Conservation (phyloP, 2,113 vertebrate species). For the Gnathonemus longibarbis region DNA sequence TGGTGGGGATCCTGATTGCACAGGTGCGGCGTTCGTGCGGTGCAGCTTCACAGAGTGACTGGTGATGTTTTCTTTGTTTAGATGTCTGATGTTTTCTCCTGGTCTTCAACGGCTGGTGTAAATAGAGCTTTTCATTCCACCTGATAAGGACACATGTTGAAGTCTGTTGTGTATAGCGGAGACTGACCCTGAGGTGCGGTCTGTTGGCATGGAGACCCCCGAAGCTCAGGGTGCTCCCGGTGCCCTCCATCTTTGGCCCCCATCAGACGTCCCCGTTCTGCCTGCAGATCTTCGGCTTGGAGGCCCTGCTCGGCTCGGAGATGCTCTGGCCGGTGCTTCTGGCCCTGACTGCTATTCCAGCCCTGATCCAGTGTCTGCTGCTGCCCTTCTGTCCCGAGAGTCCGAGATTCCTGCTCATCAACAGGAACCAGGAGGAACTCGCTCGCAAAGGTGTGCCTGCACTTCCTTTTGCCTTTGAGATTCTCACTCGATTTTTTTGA, state of each 20-base stretch:
- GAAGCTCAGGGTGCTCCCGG: not conserved
- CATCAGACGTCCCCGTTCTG: not conserved
- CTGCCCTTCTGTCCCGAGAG: slow-evolving; percentile 68
- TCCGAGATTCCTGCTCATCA: slow-evolving; percentile 66
- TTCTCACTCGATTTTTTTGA: not conserved
- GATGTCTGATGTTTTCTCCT: not conserved
- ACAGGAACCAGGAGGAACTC: slow-evolving; percentile 63
- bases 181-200: not conserved
- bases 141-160: not conserved
- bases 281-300: slow-evolving; percentile 59
- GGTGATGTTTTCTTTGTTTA: not conserved
- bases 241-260: not conserved
- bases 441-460: slow-evolving; percentile 53
- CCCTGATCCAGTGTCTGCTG: slow-evolving; percentile 57
- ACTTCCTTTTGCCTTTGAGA: not conserved
- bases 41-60: not conserved
- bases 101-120: not conserved
- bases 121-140: not conserved
- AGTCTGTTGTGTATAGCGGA: not conserved
- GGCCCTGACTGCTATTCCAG: slow-evolving; percentile 54
- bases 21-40: slow-evolving; percentile 68
- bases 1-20: slow-evolving; percentile 86
- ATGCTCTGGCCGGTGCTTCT: slow-evolving; percentile 62
- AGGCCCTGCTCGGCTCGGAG: slow-evolving; percentile 55
- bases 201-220: not conserved